Percentiles rank a stretch among this genome's conserved stretches.
phyloP scores from a whole-genome alignment of 2,113 vertebrate genomes.

The Cercocebus atys region DNA sequence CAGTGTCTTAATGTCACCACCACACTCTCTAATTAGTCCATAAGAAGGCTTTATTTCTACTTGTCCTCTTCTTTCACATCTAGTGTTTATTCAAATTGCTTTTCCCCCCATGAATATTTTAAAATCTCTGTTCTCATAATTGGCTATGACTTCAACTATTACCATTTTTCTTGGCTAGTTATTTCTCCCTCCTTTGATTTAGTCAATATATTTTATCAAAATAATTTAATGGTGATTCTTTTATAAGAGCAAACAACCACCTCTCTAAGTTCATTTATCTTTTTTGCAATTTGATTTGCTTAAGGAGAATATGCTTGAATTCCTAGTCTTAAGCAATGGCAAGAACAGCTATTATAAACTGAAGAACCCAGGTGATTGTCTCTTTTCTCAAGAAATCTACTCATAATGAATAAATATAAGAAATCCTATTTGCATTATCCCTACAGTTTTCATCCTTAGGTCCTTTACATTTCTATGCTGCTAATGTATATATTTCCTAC shows the following conservation, averaged over 20 bases:
- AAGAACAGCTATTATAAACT: not conserved
- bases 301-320: not conserved
- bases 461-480: not conserved
- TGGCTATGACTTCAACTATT: not conserved
- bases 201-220: constrained; percentile 37
- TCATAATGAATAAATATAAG: not conserved
- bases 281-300: not conserved
- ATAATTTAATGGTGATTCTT: constrained; percentile 33
- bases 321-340: not conserved
- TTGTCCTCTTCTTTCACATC: not conserved
- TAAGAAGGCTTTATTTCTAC: not conserved
- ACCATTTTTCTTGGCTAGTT: not conserved
- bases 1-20: not conserved
- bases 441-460: not conserved
- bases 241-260: not conserved
- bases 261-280: not conserved
- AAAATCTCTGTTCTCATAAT: not conserved
- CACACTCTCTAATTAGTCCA: not conserved
- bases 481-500: not conserved
- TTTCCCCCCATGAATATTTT: not conserved
- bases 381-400: constrained; percentile 15
- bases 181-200: not conserved
- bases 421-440: not conserved
- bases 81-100: not conserved
- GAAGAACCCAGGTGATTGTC: not conserved